Evolutionary conservation across 2,888 invertebrate genomes (phyloP), one percentile per base, ranked within the genome.

Genomic region (Chorisops tibialis): DNA sequence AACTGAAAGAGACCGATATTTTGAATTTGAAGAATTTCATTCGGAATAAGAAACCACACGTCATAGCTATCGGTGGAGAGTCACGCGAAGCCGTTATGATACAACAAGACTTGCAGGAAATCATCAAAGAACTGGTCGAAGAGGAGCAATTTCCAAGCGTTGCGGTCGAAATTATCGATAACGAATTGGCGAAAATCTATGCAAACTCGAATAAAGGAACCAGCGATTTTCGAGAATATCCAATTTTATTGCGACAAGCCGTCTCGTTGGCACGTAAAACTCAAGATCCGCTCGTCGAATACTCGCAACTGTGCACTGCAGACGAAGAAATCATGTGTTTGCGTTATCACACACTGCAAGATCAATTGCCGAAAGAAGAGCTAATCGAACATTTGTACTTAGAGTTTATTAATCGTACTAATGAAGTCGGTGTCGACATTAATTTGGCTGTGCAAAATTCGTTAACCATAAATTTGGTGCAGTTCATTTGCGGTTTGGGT

Each of bases 341-440:
- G 24, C 85, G 93, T 59, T 96, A 93, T 74, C 96, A 99, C 77
- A 84, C 92, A 0, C 76, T 97, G 48, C 87, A 90, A 79, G 90
- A 91, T 73, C 88, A 91, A 72, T 77, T 91, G 62, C 77, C 86
- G 1, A 93, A 93, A 72, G 96, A 97, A 62, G 91, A 93, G 56
- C 79, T 98, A 47, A 77, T 93, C 2, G 91, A 93, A 70, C 89
- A 89, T 38, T 81, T 98, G 4, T 87, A 90, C 66, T 79, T 94
- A 59, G 96, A 98, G 80, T 91, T 91, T 72, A 92, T 98, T 2
- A 97, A 96, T 74, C 83, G 95, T 59, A 93, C 96, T 0, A 99
- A 98, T 75, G 98, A 98, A 82, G 97, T 98, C 1, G 98, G 98
- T 6, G 95, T 99, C 0, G 98, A 99, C 72, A 87, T 99, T 9